Evolutionary conservation across 1,140 invertebrate genomes (phyloP), one percentile per base, ranked within the genome.

Genomic region (Macrosteles quadrilineatus): DNA sequence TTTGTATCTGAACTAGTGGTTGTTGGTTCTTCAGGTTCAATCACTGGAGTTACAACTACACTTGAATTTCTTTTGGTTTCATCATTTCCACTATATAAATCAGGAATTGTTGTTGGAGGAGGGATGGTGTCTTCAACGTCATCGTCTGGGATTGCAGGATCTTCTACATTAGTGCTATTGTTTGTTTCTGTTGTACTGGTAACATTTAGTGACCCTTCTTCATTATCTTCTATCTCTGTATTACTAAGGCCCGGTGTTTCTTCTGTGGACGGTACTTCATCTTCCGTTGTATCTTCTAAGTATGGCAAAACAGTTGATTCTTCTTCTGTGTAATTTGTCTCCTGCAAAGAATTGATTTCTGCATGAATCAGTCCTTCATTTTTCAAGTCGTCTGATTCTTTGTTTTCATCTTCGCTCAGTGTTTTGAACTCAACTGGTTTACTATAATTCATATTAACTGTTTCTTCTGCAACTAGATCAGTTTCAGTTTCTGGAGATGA

Each of bases 371-470:
- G 27, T 27, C 55, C 55, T n/a, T 59, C 55, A 21, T 59, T 29
- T 29, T 29, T 59, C 3, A 59, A 59, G 23, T 59, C 55, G n/a
- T 59, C 55, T 21, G 25, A 2, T 6, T 59, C 55, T 59, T 14
- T 27, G 21, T 25, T 30, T 2, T 11, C 23, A 4, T 59, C 55
- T 59, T 59, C 55, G 27, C 21, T 27, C 4, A 50, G 14, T 11
- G 21, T 14, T 59, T 59, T 59, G n/a, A 59, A 59, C 25, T 59
- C 55, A 59, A 59, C 55, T 9, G 47, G n/a, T 17, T 50, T 50
- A 21, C n/a, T 50, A 19, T 50, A 4, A 50, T 11, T 50, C 47
- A 50, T 3, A 21, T 50, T 50, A 50, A 17, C 21, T 50, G n/a
- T 19, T 11, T 19, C 14, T 17, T 4, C 4, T 50, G 47, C 4